Evolutionary conservation across 2,113 vertebrate species (phyloP).

Genomic region (Sorex araneus): DNA sequence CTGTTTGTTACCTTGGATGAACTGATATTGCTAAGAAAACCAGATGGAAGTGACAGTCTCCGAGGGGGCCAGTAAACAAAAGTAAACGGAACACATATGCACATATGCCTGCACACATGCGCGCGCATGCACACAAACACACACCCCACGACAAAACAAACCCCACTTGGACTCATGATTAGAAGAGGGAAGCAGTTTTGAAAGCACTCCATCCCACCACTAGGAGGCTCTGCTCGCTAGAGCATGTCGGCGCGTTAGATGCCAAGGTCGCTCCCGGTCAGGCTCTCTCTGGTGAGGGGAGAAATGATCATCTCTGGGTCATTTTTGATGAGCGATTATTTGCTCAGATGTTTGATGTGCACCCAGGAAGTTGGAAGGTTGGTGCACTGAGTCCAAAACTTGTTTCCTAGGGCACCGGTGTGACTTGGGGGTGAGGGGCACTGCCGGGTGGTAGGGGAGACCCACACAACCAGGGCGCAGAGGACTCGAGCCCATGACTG

Average conservation of each 20-base stretch:
- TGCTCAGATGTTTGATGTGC: not conserved
- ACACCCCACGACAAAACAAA: not conserved
- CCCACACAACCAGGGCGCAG: not conserved
- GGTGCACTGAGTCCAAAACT: not conserved
- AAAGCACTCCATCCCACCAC: slow-evolving; percentile 62
- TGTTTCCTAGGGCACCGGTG: not conserved
- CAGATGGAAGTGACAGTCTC: not conserved
- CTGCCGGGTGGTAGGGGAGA: too few species aligned
- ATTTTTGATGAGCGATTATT: slow-evolving; percentile 23
- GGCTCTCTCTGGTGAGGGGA: not conserved
- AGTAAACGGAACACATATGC: not conserved
- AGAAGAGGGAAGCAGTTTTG: not conserved
- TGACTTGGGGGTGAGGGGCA: not conserved
- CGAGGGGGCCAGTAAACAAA: not conserved
- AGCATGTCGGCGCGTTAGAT: slow-evolving; percentile 33
- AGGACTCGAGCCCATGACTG: not conserved
- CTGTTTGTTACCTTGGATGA: slow-evolving; percentile 38
- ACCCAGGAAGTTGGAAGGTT: not conserved
- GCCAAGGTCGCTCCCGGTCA: not conserved
- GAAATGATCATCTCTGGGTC: not conserved
- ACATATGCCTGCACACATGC: too few species aligned
- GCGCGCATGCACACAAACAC: too few species aligned
- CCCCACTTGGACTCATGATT: not conserved
- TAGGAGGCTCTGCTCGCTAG: slow-evolving; percentile 81
- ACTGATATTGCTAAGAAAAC: slow-evolving; percentile 49